phyloP scores from a whole-genome alignment of 2,888 invertebrate species.

The Amorpha juglandis region DNA sequence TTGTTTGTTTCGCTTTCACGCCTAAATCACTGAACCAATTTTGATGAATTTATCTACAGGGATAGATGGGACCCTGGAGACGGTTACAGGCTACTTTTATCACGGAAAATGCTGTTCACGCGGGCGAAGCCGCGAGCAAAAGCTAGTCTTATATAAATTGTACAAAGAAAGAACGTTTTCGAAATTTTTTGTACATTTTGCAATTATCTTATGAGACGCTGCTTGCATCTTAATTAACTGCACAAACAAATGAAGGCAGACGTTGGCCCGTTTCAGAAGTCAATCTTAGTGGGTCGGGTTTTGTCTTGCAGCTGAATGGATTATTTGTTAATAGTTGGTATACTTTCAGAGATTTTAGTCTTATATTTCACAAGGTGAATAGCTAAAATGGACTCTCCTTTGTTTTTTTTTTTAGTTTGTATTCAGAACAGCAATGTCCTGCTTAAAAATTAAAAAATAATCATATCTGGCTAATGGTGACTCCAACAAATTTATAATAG shows the following conservation, averaged over 20 bases:
- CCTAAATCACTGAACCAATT: too few relatives aligned
- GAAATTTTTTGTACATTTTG: conserved; percentile 4
- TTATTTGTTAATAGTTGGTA: conserved; percentile 5
- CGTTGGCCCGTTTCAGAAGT: conserved; percentile 12
- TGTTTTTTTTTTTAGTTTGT: neutral
- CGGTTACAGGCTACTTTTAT: too few relatives aligned
- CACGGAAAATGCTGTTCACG: too few relatives aligned
- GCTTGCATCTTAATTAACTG: conserved; percentile 15
- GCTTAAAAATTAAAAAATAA: too few relatives aligned
- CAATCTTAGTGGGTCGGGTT: conserved; percentile 13
- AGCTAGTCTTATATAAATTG: neutral
- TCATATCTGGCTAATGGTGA: too few relatives aligned
- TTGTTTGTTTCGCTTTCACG: too few relatives aligned
- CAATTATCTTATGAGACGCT: conserved; percentile 9
- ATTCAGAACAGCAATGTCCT: neutral
- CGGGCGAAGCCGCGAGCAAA: too few relatives aligned
- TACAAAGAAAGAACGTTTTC: neutral
- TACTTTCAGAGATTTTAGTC: neutral
- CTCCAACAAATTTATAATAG: too few relatives aligned
- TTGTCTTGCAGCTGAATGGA: conserved; percentile 1
- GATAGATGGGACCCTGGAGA: too few relatives aligned
- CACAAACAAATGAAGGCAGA: conserved; percentile 7
- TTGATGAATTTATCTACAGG: too few relatives aligned
- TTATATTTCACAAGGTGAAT: neutral
- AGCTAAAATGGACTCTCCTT: neutral